These are phyloP conservation scores for Chloropsis hardwickii DNA, from an alignment of 2,113 vertebrate species.

Conservation along the genomic window DNA sequence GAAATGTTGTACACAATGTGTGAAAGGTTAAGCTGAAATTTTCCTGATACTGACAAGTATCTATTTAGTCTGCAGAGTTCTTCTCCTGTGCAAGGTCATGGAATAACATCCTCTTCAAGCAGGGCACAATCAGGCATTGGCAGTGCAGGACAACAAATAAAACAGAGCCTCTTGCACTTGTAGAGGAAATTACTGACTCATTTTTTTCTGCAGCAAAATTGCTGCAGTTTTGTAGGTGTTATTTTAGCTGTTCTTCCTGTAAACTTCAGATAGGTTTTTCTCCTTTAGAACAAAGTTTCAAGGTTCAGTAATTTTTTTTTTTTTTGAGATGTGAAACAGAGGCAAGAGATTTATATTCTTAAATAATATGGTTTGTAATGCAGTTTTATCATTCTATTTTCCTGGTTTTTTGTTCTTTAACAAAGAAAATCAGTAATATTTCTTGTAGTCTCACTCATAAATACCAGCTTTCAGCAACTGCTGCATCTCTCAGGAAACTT, in stretches of 20 bases:
- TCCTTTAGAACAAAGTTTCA: background rate
- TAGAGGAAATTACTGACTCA: background rate
- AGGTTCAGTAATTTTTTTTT: background rate
- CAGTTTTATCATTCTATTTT: background rate
- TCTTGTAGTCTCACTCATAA: background rate
- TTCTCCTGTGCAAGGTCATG: background rate
- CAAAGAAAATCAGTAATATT: background rate
- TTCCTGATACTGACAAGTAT: background rate
- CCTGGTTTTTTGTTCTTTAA: background rate
- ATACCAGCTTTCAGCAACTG: background rate
- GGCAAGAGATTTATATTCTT: background rate
- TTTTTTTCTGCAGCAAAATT: background rate
- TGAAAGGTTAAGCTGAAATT: background rate
- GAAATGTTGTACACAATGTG: background rate
- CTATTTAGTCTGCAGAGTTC: background rate
- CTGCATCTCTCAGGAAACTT: background rate
- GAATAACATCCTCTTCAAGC: background rate
- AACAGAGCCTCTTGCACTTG: background rate
- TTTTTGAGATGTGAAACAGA: background rate
- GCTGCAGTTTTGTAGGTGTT: background rate
- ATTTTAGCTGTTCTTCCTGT: background rate
- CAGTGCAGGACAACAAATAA: background rate
- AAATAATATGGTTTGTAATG: background rate
- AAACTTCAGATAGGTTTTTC: background rate
- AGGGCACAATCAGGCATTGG: background rate